These are phyloP conservation scores for Vicugna pacos DNA, from an alignment of 2,113 vertebrate genomes.

Conservation along the genomic window DNA sequence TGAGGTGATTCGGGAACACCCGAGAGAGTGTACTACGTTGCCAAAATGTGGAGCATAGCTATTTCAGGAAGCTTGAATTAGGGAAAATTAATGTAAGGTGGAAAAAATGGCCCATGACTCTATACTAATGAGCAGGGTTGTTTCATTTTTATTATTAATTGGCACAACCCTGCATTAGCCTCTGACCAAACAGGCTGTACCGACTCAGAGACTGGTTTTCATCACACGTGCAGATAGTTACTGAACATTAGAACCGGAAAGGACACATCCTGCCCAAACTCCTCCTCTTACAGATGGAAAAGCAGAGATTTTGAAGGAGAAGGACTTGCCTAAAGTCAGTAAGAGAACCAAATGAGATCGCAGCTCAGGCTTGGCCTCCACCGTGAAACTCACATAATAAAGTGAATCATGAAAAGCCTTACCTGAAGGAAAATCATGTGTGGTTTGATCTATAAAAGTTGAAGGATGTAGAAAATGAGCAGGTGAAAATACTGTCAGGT, in stretches of 20 bases:
- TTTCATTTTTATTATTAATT: slow-evolving; percentile 56
- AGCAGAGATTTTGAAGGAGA: neutral
- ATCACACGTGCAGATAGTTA: fast-evolving
- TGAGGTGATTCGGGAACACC: neutral
- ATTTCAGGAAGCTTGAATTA: slow-evolving; percentile 61
- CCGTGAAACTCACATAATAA: neutral
- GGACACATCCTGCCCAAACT: neutral
- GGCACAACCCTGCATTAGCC: slow-evolving; percentile 10
- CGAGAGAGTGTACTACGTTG: neutral
- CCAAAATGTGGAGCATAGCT: neutral
- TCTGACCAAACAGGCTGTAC: slow-evolving; percentile 43
- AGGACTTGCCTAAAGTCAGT: neutral
- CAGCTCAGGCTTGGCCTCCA: neutral
- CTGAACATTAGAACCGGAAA: neutral
- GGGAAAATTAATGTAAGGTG: slow-evolving; percentile 48
- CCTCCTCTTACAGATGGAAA: neutral
- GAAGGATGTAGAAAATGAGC: slow-evolving; percentile 29
- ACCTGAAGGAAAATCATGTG: neutral
- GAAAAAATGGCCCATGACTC: slow-evolving; percentile 37
- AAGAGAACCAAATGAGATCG: neutral
- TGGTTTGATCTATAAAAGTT: slow-evolving; percentile 35
- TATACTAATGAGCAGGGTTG: slow-evolving; percentile 26
- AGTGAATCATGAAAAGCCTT: neutral
- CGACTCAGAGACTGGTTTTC: neutral
- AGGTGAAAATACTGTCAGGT: slow-evolving; percentile 15